Base-by-base conservation (phyloP, 1,140 invertebrate species). In the Sycophaga agraensis region DNA sequence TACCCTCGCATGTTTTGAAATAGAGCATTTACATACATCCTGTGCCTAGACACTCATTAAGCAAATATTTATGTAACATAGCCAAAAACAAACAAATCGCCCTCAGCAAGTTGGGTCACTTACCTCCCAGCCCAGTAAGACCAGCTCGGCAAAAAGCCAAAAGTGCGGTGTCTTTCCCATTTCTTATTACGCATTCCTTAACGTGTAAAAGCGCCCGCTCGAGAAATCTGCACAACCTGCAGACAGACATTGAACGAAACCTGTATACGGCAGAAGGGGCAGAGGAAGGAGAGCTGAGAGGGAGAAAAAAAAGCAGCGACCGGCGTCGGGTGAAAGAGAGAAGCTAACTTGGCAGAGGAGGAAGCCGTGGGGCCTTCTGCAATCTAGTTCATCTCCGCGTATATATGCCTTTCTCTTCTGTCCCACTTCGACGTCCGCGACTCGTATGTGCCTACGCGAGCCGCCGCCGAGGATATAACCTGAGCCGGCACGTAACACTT, bases 381-480 rank as follows among this genome's bases (percentile, higher is more conserved):
- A 80, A 81, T 79, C 76, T 80, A 81, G 79, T 79, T 78, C 79
- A 80, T 78, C 76, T 72, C 69, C 68, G 64, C 69, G 67, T 67
- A 58, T n/a, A n/a, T 65, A 70, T 69, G 70, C 78, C 79, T 81
- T 80, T 81, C 78, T 80, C 78, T 79, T 81, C 71, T 80, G 78
- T 80, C 75, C 79, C 73, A 81, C 79, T 81, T 81, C 9, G 12
- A 28, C 1, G 22, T 3, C 68, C 66, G 69, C n/a, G 0, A 2
- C 58, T 53, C 46, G 2, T 4, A 21, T n/a, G 21, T 40, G 66
- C 60, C 63, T 63, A 45, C 4, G 50, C 57, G 39, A 54, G 56
- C 49, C 64, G 67, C 67, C 58, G 54, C 67, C 55, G 64, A 71
- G 71, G 69, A 70, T 79, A 79, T 79, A 80, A 78, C 78, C 74